Percentiles rank a stretch among this genome's conserved stretches.
Evolutionary conservation across 2,113 vertebrate genomes (phyloP).

Genomic region (Ellobius talpinus): DNA sequence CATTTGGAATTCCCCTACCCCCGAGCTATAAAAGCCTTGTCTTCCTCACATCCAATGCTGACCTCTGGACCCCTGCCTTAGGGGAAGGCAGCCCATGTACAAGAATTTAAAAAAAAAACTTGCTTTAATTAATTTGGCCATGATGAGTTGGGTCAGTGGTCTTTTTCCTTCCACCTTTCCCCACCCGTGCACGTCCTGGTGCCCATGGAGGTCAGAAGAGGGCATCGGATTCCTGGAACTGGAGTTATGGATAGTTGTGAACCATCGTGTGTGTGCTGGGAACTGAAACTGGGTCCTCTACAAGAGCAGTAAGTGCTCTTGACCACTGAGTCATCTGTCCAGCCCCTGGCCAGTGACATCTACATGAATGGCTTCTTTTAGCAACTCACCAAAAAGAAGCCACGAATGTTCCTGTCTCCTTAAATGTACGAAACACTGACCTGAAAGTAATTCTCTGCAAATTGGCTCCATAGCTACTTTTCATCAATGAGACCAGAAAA

Average conservation of each 20-base stretch:
- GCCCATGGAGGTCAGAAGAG: not conserved
- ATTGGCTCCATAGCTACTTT: constrained; percentile 12
- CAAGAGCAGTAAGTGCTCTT: not conserved
- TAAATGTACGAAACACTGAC: constrained; percentile 47
- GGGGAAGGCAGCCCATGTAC: not conserved
- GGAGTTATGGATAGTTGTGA: not conserved
- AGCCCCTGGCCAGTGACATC: not conserved
- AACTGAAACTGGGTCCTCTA: not conserved
- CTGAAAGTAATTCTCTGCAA: constrained; percentile 17
- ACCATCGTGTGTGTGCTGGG: not conserved
- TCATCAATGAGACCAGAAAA: not conserved
- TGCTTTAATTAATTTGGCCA: not conserved
- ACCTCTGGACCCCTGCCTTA: not conserved
- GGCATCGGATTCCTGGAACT: not conserved
- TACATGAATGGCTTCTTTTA: not conserved
- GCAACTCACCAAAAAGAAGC: not conserved
- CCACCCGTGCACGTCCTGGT: not conserved
- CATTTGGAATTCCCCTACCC: not conserved
- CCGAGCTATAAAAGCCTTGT: not conserved
- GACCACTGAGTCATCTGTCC: not conserved
- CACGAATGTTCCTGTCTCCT: not conserved
- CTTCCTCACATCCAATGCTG: not conserved
- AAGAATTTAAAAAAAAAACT: not conserved
- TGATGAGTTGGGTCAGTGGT: not conserved
- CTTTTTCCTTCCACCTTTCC: not conserved